A percentile compares a stretch with the other conserved stretches of the same genome.
These are phyloP conservation scores for Leptinotarsa undecemlineata DNA, from an alignment of 1,140 invertebrate genomes.

Conservation along the genomic window DNA sequence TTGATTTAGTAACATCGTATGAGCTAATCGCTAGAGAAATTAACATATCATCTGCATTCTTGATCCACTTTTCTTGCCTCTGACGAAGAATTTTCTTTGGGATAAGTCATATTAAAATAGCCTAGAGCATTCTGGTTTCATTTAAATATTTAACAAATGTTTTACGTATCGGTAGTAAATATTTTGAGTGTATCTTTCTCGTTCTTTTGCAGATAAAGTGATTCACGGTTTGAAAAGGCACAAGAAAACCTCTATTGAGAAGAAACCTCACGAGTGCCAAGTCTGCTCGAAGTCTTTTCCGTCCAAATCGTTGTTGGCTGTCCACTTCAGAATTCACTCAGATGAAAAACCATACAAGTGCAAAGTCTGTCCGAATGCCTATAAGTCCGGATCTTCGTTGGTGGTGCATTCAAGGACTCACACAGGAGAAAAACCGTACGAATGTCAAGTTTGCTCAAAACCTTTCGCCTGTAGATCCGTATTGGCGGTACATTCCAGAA, in stretches of 20 bases:
- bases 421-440: neutral
- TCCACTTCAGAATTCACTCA: constrained; percentile 74
- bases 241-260: neutral
- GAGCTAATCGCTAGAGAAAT: too few species aligned
- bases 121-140: too few species aligned
- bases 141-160: too few species aligned
- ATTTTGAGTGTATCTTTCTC: too few species aligned
- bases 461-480: neutral
- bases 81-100: too few species aligned
- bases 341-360: constrained; percentile 70
- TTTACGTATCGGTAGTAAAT: too few species aligned
- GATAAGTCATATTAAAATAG: too few species aligned
- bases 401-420: neutral
- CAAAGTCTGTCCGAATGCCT: constrained; percentile 56
- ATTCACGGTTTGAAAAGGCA: neutral
- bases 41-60: too few species aligned
- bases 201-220: too few species aligned
- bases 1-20: too few species aligned
- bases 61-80: too few species aligned
- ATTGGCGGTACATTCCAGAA: too few species aligned
- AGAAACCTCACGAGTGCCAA: constrained; percentile 56
- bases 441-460: constrained; percentile 15
- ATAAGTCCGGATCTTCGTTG: neutral
- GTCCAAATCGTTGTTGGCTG: constrained; percentile 69
- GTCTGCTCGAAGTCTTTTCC: constrained; percentile 59